Evolutionary conservation across 2,113 vertebrate species (phyloP).

Genomic region (Oxygymnocypris stewartii): DNA sequence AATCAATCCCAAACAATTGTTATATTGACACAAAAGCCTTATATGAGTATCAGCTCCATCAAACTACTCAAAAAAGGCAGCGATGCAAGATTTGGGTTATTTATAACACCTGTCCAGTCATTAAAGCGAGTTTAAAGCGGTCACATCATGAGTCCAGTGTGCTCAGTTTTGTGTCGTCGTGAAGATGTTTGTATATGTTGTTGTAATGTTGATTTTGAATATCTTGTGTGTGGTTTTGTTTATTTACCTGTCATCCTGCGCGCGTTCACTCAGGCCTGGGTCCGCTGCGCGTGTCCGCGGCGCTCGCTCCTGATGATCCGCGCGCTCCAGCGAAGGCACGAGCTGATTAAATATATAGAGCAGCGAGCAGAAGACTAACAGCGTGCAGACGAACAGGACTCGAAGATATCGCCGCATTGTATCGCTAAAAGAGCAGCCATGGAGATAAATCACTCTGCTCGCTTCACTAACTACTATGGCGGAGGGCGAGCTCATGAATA

Average conservation of each 20-base stretch:
- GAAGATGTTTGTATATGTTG: not conserved
- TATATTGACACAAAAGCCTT: not conserved
- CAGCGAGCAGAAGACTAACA: constrained; percentile 77
- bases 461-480: not conserved
- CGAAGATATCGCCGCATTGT: constrained; percentile 84
- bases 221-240: not conserved
- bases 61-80: not conserved
- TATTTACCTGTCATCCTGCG: constrained; percentile 1
- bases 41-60: not conserved
- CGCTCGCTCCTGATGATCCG: not conserved
- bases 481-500: constrained; percentile 10
- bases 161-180: not conserved
- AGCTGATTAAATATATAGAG: constrained; percentile 83
- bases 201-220: not conserved
- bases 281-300: constrained; percentile 7
- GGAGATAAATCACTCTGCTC: constrained; percentile 9
- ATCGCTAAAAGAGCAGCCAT: not conserved
- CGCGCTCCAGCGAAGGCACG: constrained; percentile 74
- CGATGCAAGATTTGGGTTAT: not conserved
- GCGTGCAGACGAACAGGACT: constrained; percentile 75
- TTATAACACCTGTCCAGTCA: not conserved
- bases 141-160: not conserved
- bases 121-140: not conserved
- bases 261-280: not conserved
- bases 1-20: not conserved